phyloP scores from a whole-genome alignment of 2,888 invertebrate species.

The Ornithoptera alexandrae region DNA sequence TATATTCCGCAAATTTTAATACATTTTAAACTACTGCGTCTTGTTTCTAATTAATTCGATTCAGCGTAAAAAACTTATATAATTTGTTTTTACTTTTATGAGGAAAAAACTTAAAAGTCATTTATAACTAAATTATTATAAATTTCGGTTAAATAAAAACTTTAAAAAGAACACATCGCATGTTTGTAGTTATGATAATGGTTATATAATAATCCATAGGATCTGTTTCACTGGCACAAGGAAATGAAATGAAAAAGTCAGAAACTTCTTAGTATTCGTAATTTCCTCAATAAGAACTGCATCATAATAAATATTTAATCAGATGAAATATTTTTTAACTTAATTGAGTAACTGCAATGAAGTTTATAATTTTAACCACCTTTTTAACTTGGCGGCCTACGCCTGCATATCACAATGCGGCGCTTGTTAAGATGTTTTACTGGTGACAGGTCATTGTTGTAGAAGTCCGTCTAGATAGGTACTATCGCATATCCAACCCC shows the following conservation, averaged over 20 bases:
- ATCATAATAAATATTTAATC: not conserved
- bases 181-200: not conserved
- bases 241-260: not conserved
- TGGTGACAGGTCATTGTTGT: no score
- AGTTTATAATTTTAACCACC: not conserved
- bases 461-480: no score
- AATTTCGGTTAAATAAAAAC: not conserved
- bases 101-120: not conserved
- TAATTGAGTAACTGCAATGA: not conserved
- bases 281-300: not conserved
- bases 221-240: not conserved
- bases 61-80: no score
- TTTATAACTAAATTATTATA: not conserved
- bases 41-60: not conserved
- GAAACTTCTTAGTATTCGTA: not conserved
- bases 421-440: no score
- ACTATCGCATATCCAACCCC: no score
- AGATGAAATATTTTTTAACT: not conserved
- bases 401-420: no score
- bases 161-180: not conserved
- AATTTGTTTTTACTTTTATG: not conserved
- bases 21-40: not conserved
- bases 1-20: not conserved
- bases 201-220: not conserved
- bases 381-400: not conserved